A percentile compares a stretch with the other conserved stretches of the same genome.
Evolutionary conservation across 2,888 invertebrate species (phyloP).

Genomic region (Pediacus dermestoides): DNA sequence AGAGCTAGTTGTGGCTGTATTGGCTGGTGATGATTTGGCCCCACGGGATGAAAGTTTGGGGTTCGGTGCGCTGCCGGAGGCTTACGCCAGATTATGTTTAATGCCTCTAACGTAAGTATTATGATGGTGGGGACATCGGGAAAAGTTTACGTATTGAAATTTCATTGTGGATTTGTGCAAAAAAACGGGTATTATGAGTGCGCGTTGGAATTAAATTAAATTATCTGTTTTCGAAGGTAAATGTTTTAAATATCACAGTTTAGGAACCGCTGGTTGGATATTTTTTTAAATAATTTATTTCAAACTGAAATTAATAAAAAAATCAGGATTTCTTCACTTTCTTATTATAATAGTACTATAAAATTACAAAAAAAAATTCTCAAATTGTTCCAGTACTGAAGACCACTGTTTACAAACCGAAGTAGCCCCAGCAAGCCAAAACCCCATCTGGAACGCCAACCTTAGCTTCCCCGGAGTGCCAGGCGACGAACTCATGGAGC

Average conservation of each 20-base stretch:
- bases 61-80: slow-evolving; percentile 75
- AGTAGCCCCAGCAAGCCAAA: slow-evolving; percentile 80
- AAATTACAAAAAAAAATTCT: background rate
- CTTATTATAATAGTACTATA: too few species aligned
- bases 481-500: slow-evolving; percentile 74
- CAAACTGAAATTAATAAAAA: too few species aligned
- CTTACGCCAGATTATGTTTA: slow-evolving; percentile 78
- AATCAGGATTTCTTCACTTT: too few species aligned
- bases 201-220: too few species aligned
- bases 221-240: too few species aligned
- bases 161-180: too few species aligned
- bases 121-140: too few species aligned
- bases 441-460: slow-evolving; percentile 91
- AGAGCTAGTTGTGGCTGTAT: slow-evolving; percentile 79
- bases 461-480: slow-evolving; percentile 77
- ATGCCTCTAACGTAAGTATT: slow-evolving; percentile 72
- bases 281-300: too few species aligned
- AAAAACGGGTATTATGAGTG: too few species aligned
- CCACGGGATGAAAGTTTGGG: slow-evolving; percentile 73
- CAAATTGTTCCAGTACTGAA: slow-evolving; percentile 58
- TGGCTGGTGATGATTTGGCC: slow-evolving; percentile 82
- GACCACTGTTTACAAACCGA: slow-evolving; percentile 77
- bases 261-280: too few species aligned
- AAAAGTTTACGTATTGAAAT: too few species aligned
- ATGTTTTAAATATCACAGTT: too few species aligned